Evolutionary conservation across 2,797 vertebrate genomes (phyloP), one percentile per base, ranked within the genome.

Genomic region (Anguilla marmorata): DNA sequence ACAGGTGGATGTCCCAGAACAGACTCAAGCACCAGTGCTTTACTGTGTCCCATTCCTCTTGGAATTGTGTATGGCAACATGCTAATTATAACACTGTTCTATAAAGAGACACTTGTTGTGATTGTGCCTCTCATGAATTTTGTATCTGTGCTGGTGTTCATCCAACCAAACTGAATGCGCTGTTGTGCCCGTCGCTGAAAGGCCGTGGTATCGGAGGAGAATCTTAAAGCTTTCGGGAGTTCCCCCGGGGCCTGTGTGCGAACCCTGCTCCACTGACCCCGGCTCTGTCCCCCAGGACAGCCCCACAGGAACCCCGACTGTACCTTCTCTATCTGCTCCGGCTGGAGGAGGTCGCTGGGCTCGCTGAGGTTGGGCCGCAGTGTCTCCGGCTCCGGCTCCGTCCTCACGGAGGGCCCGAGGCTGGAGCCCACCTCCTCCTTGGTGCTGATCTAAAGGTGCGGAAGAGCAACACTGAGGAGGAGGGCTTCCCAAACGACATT

Each of bases 251-350:
- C 12, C 12, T 33, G 37, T 45, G 33, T 48, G 41, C 24, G 37
- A 80, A 45, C 11, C 16, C 76, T 1, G 76, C 37, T 45, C 14
- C 1, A 24, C 4, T 19, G 41, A 7, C 48, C 41, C 76, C 76
- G 19, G 37, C 76, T 41, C 30, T 24, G 16, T 21, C 37, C 76
- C 2, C 4, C 14, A 21, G 76, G 5, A 66, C 63, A 8, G 63
- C n/a, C 63, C 24, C 50, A 9, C 16, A 9, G 14, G n/a, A 60
- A 14, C 1, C 9, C 0, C 5, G 33, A 2, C 54, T 24, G n/a
- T 92, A 97, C 96, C 96, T 97, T 97, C 93, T 97, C 96, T 87
- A 97, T 96, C 89, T 97, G 96, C 84, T 97, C 96, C 87, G 94
- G 93, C 52, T 95, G 93, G 66, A 97, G 88, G 76, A 97, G 94